A percentile compares a stretch with the other conserved stretches of the same genome.
phyloP scores from a whole-genome alignment of 2,888 invertebrate genomes.

The Nebria brevicollis region DNA sequence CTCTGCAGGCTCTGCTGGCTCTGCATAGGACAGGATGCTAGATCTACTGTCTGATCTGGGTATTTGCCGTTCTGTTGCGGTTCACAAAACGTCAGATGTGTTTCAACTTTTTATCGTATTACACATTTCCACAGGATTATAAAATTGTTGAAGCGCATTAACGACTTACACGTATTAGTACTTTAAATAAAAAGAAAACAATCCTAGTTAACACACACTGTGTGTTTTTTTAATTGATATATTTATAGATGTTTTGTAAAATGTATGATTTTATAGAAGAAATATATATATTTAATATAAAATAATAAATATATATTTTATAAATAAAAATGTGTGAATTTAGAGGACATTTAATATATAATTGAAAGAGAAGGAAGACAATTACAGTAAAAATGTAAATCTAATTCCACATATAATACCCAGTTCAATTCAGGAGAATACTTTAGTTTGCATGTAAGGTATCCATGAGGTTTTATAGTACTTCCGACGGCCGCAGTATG shows the following conservation, averaged over 20 bases:
- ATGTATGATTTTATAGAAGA: too few relatives aligned
- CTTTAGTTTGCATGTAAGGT: constrained; percentile 7
- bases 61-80: neutral
- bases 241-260: too few relatives aligned
- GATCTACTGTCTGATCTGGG: neutral
- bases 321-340: too few relatives aligned
- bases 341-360: neutral
- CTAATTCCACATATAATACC: neutral
- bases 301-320: too few relatives aligned
- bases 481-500: constrained; percentile 13
- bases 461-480: constrained; percentile 15
- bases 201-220: neutral
- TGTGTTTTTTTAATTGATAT: too few relatives aligned
- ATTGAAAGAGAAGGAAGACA: neutral
- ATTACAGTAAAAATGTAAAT: neutral
- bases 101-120: neutral
- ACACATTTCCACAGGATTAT: neutral
- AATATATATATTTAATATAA: too few relatives aligned
- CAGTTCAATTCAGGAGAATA: neutral
- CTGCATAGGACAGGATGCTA: neutral
- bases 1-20: too few relatives aligned
- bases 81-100: neutral
- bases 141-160: neutral
- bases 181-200: neutral
- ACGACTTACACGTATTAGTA: neutral